A percentile compares a stretch with the other conserved stretches of the same genome.
These are phyloP conservation scores for Anser cygnoides DNA, from an alignment of 2,113 vertebrate species.

Conservation along the genomic window DNA sequence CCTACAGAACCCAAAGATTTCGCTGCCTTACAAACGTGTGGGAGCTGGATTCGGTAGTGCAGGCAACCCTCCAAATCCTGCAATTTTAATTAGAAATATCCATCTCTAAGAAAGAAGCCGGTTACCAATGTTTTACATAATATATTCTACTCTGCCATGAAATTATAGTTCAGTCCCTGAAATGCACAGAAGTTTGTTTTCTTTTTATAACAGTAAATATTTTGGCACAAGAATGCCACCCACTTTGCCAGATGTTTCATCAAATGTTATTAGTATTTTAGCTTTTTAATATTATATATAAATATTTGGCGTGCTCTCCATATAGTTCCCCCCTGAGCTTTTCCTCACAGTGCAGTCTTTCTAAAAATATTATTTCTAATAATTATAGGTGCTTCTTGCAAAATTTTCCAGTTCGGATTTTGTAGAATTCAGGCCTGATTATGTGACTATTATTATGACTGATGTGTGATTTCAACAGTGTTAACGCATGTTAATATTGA, in stretches of 20 bases:
- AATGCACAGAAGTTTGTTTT: background rate
- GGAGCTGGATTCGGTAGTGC: accelerated
- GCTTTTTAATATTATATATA: background rate
- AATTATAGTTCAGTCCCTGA: background rate
- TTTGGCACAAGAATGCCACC: background rate
- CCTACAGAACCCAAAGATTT: accelerated
- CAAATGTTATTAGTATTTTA: background rate
- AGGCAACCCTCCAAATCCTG: background rate
- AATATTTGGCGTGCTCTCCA: background rate
- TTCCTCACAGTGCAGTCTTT: background rate
- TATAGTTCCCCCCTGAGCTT: background rate
- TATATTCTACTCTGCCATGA: background rate
- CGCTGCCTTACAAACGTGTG: accelerated
- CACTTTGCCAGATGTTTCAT: constrained; percentile 20
- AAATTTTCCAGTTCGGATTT: background rate
- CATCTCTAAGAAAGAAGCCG: background rate
- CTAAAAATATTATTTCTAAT: background rate
- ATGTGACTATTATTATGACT: too few relatives aligned
- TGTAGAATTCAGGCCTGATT: background rate
- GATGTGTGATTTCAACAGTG: background rate
- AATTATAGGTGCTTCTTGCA: background rate
- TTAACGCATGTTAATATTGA: background rate
- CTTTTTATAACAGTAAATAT: background rate
- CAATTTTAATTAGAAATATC: background rate
- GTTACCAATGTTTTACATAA: background rate